Evolutionary conservation across 2,888 invertebrate species (phyloP), one percentile per base, ranked within the genome.

Genomic region (Troides oblongomaculatus): DNA sequence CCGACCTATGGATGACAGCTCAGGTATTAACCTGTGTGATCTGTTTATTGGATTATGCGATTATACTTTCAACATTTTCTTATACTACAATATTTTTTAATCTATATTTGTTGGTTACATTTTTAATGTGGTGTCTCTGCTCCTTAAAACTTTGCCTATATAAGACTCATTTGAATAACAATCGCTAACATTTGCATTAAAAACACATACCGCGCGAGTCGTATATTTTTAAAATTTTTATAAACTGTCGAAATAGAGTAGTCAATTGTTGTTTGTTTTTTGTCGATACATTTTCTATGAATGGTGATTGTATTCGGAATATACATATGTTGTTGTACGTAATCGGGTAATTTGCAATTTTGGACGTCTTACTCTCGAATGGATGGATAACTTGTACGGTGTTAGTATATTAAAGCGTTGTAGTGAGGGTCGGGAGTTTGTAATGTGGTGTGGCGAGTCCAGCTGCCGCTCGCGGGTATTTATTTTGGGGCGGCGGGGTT

Each of bases 401-500:
- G 59, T 25, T 30, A 65, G 25, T 25, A 43, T 46, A 6, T n/a
- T 1, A n/a, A n/a, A 66, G 18, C n/a, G n/a, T 23, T 50, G 58
- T 59, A 39, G 63, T 36, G 58, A 10, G 23, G 68, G 58, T 50
- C 17, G 59, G 23, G 50, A 63, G 63, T 53, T 59, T 68, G 46
- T 50, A 18, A 30, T n/a, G 50, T 50, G 64, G 60, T 64, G 61
- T 69, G 64, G 61, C 36, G 21, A 62, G 25, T 59, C 21, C 66
- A 64, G 63, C 66, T 67, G 70, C 64, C 64, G 58, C 43, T 62
- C 56, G 61, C 18, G 25, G 62, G 56, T 65, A 62, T 59, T 64
- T 64, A 69, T 66, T 70, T 64, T 43, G 64, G 65, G 63, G 46
- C 53, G 50, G 58, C 58, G 66, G 50, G 66, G 59, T 68, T 67